Conservation (phyloP, 2,113 vertebrate species). For the Hydrolagus affinis region DNA sequence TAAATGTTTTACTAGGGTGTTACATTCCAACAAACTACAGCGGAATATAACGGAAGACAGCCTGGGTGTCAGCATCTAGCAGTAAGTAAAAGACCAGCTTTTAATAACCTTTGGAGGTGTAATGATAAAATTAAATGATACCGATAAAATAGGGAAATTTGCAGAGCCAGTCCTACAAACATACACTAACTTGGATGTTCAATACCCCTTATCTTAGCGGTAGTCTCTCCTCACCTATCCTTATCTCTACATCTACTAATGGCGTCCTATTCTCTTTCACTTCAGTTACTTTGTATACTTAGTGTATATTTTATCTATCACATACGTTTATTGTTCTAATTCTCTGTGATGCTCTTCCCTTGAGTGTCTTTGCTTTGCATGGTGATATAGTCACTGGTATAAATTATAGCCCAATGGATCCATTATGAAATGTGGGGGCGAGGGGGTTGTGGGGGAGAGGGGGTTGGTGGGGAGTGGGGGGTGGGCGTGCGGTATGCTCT, state of each 20-base stretch:
- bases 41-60: background rate
- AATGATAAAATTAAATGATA: background rate
- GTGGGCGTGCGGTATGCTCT: background rate
- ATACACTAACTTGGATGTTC: background rate
- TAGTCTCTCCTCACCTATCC: background rate
- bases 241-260: background rate
- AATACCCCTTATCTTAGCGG: background rate
- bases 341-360: background rate
- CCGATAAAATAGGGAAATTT: background rate
- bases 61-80: constrained; percentile 6
- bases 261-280: background rate
- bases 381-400: background rate
- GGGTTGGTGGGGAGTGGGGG: background rate
- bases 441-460: background rate
- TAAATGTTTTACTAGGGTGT: constrained; percentile 3
- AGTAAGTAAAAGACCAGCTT: constrained; percentile 7
- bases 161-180: background rate
- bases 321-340: background rate
- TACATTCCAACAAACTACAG: constrained; percentile 7
- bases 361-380: background rate
- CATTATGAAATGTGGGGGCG: background rate
- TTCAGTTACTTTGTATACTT: background rate
- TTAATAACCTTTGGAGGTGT: background rate
- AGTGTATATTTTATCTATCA: background rate
- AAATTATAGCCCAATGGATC: background rate